Percentiles rank a stretch among this genome's conserved stretches.
Evolutionary conservation across 37 sponge, comb jelly and placozoan species (phyloP).

Genomic region (Oscarella lobularis): DNA sequence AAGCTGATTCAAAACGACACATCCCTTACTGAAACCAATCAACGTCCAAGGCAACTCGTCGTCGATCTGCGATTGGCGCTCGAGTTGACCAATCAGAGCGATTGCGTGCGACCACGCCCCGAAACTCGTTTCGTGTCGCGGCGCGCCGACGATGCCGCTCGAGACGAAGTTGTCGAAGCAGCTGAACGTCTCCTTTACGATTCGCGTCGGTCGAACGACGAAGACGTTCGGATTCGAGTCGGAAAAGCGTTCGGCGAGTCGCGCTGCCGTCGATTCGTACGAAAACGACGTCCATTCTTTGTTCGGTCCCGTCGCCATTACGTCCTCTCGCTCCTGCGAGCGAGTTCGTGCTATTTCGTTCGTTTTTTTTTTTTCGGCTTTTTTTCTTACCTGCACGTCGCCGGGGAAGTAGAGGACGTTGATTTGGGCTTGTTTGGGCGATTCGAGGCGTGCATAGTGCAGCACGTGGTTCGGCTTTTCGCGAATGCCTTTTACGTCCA

Average conservation of each 20-base stretch:
- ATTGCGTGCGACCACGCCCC: slow-evolving; percentile 30
- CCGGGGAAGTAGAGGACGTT: slow-evolving; percentile 1
- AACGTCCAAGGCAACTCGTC: not conserved
- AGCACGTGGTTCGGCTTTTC: too few species aligned
- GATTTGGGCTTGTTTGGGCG: not conserved
- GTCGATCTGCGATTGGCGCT: not conserved
- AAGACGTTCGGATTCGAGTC: slow-evolving; percentile 33
- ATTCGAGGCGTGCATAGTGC: too few species aligned
- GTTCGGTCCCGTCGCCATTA: not conserved
- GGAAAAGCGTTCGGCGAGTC: not conserved
- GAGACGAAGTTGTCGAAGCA: slow-evolving; percentile 61
- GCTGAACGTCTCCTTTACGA: slow-evolving; percentile 48
- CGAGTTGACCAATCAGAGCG: not conserved
- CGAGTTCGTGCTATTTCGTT: too few species aligned
- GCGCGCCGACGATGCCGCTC: slow-evolving; percentile 40
- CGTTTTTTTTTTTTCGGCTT: too few species aligned
- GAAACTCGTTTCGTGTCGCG: slow-evolving; percentile 24
- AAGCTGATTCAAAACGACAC: slow-evolving; percentile 83
- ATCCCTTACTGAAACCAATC: slow-evolving; percentile 84
- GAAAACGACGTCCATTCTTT: not conserved
- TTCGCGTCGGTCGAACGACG: slow-evolving; percentile 44
- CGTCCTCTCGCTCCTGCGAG: not conserved
- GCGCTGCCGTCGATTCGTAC: not conserved
- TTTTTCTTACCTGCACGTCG: not conserved
- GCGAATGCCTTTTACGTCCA: too few species aligned